Conservation (phyloP, 2,888 invertebrate species). For the Steinernema carpocapsae region DNA sequence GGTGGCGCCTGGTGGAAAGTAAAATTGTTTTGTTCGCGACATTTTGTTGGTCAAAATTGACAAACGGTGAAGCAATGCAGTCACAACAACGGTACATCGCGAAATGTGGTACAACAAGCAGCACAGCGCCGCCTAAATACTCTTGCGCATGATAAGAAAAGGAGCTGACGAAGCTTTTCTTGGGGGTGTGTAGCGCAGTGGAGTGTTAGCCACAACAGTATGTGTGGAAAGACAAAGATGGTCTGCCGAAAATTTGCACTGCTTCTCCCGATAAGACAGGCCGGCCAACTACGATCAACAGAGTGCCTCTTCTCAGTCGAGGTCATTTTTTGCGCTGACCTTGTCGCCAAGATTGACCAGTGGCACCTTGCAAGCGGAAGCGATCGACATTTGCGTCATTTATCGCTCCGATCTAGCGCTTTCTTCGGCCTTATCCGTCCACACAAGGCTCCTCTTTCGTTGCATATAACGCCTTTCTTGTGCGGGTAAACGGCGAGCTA, state of each 20-base stretch:
- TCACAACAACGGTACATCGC: too few species aligned
- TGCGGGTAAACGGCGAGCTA: too few species aligned
- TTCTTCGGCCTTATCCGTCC: conserved; percentile 12
- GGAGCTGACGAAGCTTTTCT: too few species aligned
- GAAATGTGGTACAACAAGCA: too few species aligned
- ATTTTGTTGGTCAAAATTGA: too few species aligned
- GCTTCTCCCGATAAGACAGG: conserved; percentile 27
- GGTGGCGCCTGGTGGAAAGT: too few species aligned
- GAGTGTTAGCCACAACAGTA: neutral
- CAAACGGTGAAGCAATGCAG: too few species aligned
- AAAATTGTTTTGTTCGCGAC: too few species aligned
- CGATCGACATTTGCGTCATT: conserved; percentile 25
- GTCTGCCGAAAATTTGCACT: conserved; percentile 25
- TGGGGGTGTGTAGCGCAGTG: too few species aligned
- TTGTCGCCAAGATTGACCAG: conserved; percentile 23
- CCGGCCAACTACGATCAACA: neutral
- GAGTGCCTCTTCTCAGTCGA: conserved; percentile 16
- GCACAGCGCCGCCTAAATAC: too few species aligned
- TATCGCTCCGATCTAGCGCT: conserved; percentile 32
- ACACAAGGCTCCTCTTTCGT: neutral
- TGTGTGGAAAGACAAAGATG: neutral
- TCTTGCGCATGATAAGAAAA: too few species aligned
- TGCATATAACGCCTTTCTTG: neutral
- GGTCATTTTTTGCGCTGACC: conserved; percentile 34
- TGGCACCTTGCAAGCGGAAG: conserved; percentile 35